Evolutionary conservation across 37 sponge, comb jelly and placozoan species (phyloP), one percentile per base, ranked within the genome.

Genomic region (Spongilla lacustris): DNA sequence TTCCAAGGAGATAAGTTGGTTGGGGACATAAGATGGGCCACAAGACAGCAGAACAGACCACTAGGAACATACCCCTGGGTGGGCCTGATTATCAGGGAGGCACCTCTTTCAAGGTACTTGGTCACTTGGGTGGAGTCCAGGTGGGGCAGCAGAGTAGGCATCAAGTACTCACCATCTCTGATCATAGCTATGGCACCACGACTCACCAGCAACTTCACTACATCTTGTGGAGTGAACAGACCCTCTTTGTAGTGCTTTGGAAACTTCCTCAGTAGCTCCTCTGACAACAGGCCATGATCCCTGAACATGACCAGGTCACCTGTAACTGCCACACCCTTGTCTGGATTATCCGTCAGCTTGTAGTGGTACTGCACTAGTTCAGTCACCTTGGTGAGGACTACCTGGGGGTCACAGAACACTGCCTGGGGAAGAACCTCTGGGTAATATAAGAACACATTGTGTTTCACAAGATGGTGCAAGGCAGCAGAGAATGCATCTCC

Each of bases 281-380:
- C 23, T 24, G 31, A 12, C 34, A 81, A 2, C 31, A 81, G 32
- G 2, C 81, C 81, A 23, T 32, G 36, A 31, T 81, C 81, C 10
- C 81, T 34, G 69, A 81, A 81, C 30, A n/a, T 68, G 11, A 36
- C 29, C 81, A 69, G 69, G 14, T 81, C 33, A 68, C 33, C 70
- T 2, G 8, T 36, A 31, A 11, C 34, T 34, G 81, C 36, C 2
- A 11, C 30, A 21, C 2, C 13, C 11, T 68, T 36, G 27, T 34
- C 38, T 36, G 9, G 24, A 35, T 35, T 37, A 31, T 33, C 37
- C 32, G 23, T 68, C 23, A 81, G 70, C 69, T 69, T 12, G 70
- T 69, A 68, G 70, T 13, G 24, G 36, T 32, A 35, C 35, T 30
- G 37, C 19, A 81, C 81, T 33, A 81, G 81, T 70, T 81, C 70